Evolutionary conservation across 2,888 invertebrate genomes (phyloP).

Genomic region (Chrysomela aeneicollis): DNA sequence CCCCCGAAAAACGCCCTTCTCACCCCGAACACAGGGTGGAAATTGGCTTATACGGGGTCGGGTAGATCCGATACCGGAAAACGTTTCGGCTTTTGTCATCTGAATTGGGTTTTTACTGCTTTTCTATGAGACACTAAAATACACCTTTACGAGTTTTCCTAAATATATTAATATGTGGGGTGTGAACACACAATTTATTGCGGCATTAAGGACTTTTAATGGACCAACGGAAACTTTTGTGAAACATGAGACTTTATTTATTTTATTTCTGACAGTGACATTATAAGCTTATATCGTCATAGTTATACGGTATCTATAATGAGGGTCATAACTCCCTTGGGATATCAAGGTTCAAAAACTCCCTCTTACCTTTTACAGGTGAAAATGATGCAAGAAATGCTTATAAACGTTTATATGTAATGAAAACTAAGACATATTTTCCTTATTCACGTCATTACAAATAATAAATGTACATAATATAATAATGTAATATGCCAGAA

Average conservation of each 20-base stretch:
- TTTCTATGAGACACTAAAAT: slow-evolving; percentile 52
- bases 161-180: slow-evolving; percentile 41
- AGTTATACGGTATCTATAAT: too few relatives aligned
- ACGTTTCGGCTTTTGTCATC: slow-evolving; percentile 52
- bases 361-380: too few relatives aligned
- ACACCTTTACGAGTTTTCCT: slow-evolving; percentile 42
- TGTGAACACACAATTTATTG: slow-evolving; percentile 42
- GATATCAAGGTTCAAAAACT: too few relatives aligned
- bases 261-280: too few relatives aligned
- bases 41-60: slow-evolving; percentile 44
- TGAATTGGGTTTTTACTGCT: slow-evolving; percentile 58
- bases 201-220: slow-evolving; percentile 34
- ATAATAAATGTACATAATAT: too few relatives aligned
- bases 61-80: slow-evolving; percentile 43
- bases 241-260: slow-evolving; percentile 7
- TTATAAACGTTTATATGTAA: too few relatives aligned
- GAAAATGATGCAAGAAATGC: too few relatives aligned
- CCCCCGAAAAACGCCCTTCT: slow-evolving; percentile 47
- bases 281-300: too few relatives aligned
- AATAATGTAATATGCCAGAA: too few relatives aligned
- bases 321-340: too few relatives aligned
- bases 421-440: too few relatives aligned
- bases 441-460: too few relatives aligned
- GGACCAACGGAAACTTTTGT: slow-evolving; percentile 28
- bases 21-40: slow-evolving; percentile 43